Evolutionary conservation across 2,888 invertebrate genomes (phyloP), one percentile per base, ranked within the genome.

Genomic region (Teleogryllus oceanicus): DNA sequence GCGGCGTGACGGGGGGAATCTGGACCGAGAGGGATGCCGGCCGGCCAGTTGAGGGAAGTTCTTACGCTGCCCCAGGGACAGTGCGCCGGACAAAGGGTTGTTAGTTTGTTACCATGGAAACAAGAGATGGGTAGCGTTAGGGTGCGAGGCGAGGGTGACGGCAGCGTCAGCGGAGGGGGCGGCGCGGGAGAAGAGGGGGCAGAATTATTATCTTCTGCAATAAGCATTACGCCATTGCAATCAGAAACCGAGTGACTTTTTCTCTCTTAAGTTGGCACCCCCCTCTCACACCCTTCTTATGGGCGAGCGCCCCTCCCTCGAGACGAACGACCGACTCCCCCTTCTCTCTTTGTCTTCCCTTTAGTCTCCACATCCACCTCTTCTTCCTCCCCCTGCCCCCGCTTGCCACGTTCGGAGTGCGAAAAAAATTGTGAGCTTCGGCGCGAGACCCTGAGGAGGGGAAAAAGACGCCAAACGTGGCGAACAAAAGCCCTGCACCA

Each of bases 61-160:
- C 80, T 82, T 82, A 82, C 79, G 74, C 74, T 80, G 79, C 82
- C 82, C 82, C 50, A 78, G 82, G 82, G 82, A 82, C 80, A 77
- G 79, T 51, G 62, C 75, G 77, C 78, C 76, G 80, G 82, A 82
- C 82, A 82, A 82, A 82, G 82, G 82, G 82, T 80, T 80, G 81
- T 81, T 80, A 80, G 80, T 80, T 80, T 78, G 80, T 80, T 76
- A 20, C 79, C 80, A 80, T 80, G 80, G 79, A 76, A 76, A 76
- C 76, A 37, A 76, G 62, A n/a, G 62, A 62, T 62, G 62, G n/a
- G 62, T 50, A 80, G 78, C 78, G 62, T 50, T 13, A 74, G 74
- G 79, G 49, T 74, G 18, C 49, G 74, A 5, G n/a, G 49, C 11
- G n/a, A 20, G 20, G 20, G 16, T n/a, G 75, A 37, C 37, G 49